Base-by-base conservation (phyloP, 2,797 vertebrate species). In the Sebastes iracundus region DNA sequence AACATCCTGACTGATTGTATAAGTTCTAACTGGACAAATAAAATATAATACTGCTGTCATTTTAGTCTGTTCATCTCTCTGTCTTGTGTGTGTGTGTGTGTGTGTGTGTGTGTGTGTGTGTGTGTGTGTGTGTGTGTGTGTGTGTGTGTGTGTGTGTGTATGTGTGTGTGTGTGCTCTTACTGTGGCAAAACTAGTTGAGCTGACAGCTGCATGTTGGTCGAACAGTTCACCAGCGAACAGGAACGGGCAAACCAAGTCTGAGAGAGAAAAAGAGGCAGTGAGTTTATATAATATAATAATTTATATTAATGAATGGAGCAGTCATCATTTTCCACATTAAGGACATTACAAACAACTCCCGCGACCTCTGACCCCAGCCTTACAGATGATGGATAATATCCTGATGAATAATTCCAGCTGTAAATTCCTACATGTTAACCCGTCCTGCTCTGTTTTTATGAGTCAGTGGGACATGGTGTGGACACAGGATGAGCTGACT, bases 191-290 rank as follows among this genome's bases (percentile, higher is more conserved):
- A 91, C 93, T 56, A 98, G 90, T 85, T 94, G 94, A 80, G 96
- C 97, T 81, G 96, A 96, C 81, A 99, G 90, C 81, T 97, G 97
- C 87, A 99, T 93, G 93, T 99, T 96, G 60, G 97, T 97, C 0
- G 97, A 98, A 88, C 98, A 99, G 90, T 98, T 97, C 86, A 93
- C 92, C 86, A 95, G 93, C 60, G 89, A 95, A 88, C 98, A 99
- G 91, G 96, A 95, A 49, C 98, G 97, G 86, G 97, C 96, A 92
- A 99, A 99, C 71, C 86, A 75, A 58, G 98, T 97, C 98, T 99
- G 91, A 58, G 3, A 62, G 35, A 87, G 28, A 59, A 8, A 87
- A 52, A 59, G 18, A 84, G 14, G 1, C n/a, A 22, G 4, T 3
- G 1, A 33, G 32, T 72, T 80, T 33, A 72, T 28, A 72, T 60